Base-by-base conservation (phyloP, 2,113 vertebrate genomes). In the Periophthalmodon schlosseri region DNA sequence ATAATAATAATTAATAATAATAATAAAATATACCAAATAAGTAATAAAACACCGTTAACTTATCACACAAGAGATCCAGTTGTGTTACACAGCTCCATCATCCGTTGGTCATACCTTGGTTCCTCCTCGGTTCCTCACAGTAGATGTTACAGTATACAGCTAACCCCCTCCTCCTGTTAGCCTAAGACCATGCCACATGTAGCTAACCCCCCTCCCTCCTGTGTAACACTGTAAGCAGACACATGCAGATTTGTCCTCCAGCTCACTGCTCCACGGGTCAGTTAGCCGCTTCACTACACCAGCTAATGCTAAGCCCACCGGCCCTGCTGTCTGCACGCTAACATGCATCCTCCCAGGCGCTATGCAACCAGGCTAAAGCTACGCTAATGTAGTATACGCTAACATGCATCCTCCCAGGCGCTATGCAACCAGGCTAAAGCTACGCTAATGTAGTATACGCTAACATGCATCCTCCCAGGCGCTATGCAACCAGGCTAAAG, bases 141-240 rank as follows among this genome's bases (percentile, higher is more conserved):
- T 39, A 39, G 36, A 39, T 39, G 36, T 39, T 39, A 39, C 36
- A 39, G 36, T 39, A 39, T 7, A 39, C 2, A 39, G 36, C 5
- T 39, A 5, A 39, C 36, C 5, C 36, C 9, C 28, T 46, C 11
- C 47, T 49, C 11, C 47, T 3, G 47, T 49, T 14, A 16, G 20
- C 10, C 20, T 90, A 91, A 92, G 86, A 84, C 87, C 84, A 91
- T 93, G 92, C 90, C 76, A 79, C 71, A 81, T 77, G 76, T 83
- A 84, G 82, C 87, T 87, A 92, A 92, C 89, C 87, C 91, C 89
- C 93, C 90, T 89, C 88, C 74, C 66, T 74, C 69, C 75, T 23
- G 69, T 72, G 78, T 86, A 89, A 91, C 85, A 61, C 85, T 86
- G 84, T 92, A 91, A 88, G 84, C 79, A 70, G 79, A 69, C 70